phyloP scores from a whole-genome alignment of 2,888 invertebrate species.

The Parnassius apollo region DNA sequence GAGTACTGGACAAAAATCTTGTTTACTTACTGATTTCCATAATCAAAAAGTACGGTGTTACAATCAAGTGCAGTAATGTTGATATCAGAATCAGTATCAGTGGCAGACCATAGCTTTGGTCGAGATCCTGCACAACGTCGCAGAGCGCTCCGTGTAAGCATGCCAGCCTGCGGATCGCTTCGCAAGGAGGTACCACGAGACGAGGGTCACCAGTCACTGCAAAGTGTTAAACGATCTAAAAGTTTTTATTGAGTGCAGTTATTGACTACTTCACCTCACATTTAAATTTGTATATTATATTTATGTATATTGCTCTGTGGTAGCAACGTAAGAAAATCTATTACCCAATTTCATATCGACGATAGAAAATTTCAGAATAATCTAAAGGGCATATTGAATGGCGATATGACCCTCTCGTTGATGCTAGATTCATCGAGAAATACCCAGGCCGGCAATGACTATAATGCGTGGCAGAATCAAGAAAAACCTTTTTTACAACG shows the following conservation, averaged over 20 bases:
- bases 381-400: too few relatives aligned
- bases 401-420: too few relatives aligned
- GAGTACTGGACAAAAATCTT: neutral
- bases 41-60: constrained; percentile 82
- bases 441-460: too few relatives aligned
- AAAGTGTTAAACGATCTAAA: constrained; percentile 9
- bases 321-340: too few relatives aligned
- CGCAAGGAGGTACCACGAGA: constrained; percentile 59
- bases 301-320: too few relatives aligned
- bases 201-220: constrained; percentile 57
- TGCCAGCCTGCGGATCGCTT: constrained; percentile 71
- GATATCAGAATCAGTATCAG: constrained; percentile 78
- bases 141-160: constrained; percentile 76
- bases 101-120: constrained; percentile 77
- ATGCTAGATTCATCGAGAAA: too few relatives aligned
- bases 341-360: too few relatives aligned
- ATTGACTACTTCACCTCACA: neutral
- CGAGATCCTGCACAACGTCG: constrained; percentile 73
- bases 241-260: neutral
- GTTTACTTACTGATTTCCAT: constrained; percentile 71
- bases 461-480: too few relatives aligned
- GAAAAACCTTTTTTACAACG: too few relatives aligned
- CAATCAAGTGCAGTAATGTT: constrained; percentile 81
- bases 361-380: too few relatives aligned
- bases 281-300: too few relatives aligned